Evolutionary conservation across 2,888 invertebrate genomes (phyloP).

Genomic region (Drosophila suboccidentalis): DNA sequence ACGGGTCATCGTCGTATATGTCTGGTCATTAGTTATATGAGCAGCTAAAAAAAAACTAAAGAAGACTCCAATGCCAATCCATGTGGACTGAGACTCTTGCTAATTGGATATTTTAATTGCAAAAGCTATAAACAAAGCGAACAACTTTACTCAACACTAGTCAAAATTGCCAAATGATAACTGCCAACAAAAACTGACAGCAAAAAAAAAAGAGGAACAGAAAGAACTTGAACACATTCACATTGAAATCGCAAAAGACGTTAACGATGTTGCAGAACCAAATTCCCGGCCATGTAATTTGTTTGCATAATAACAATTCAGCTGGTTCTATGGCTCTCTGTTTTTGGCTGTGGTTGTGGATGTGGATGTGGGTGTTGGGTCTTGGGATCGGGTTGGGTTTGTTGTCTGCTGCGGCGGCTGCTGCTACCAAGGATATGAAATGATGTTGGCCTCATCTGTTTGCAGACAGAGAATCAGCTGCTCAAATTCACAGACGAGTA

Average conservation of each 20-base stretch:
- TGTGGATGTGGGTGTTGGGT: neutral
- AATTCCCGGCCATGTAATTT: slow-evolving; percentile 67
- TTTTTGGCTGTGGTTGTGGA: slow-evolving; percentile 17
- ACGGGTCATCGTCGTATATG: slow-evolving; percentile 9
- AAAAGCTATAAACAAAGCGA: slow-evolving; percentile 52
- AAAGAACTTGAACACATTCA: slow-evolving; percentile 8
- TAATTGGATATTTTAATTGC: slow-evolving; percentile 79
- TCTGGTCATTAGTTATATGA: slow-evolving; percentile 57
- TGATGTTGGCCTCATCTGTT: slow-evolving; percentile 69
- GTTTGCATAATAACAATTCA: slow-evolving; percentile 78
- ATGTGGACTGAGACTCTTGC: slow-evolving; percentile 17
- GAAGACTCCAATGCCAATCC: slow-evolving; percentile 21
- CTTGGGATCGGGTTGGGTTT: slow-evolving; percentile 5
- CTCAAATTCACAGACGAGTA: slow-evolving; percentile 72
- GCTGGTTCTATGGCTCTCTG: slow-evolving; percentile 25
- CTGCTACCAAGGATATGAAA: slow-evolving; percentile 45
- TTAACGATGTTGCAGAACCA: slow-evolving; percentile 49
- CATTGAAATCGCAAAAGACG: slow-evolving; percentile 38
- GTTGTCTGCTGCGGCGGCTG: slow-evolving; percentile 18
- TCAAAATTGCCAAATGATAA: slow-evolving; percentile 70
- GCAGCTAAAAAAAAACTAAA: slow-evolving; percentile 58
- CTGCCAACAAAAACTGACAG: slow-evolving; percentile 22
- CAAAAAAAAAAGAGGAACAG: slow-evolving; percentile 14
- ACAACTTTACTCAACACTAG: slow-evolving; percentile 39
- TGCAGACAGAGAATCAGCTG: slow-evolving; percentile 70